A percentile compares a stretch with the other conserved stretches of the same genome.
These are phyloP conservation scores for Pseudorectes ferrugineus DNA, from an alignment of 2,113 vertebrate genomes.

Conservation along the genomic window DNA sequence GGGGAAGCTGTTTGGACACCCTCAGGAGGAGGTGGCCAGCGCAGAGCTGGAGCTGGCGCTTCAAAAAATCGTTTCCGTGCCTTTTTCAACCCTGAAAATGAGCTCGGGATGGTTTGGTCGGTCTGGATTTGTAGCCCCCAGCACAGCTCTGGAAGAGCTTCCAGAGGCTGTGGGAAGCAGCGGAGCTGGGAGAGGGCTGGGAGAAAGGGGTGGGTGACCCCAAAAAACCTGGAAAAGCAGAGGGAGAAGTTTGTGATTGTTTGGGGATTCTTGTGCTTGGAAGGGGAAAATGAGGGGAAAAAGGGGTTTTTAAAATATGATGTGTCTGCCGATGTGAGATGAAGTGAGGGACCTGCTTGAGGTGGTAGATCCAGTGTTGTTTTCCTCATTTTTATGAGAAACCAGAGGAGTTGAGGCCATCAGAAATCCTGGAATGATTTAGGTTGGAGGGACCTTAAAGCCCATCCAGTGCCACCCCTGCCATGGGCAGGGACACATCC, in stretches of 20 bases:
- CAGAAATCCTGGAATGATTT: not conserved
- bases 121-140: not conserved
- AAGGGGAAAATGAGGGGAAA: not conserved
- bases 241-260: no score
- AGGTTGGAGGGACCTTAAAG: not conserved
- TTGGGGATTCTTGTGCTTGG: not conserved
- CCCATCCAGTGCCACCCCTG: not conserved
- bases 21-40: not conserved
- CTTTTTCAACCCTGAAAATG: not conserved
- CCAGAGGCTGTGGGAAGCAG: not conserved
- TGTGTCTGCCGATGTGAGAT: rapidly evolving
- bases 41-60: not conserved
- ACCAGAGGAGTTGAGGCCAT: not conserved
- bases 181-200: not conserved
- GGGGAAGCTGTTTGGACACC: not conserved
- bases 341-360: not conserved
- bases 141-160: not conserved
- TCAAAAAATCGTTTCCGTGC: rapidly evolving
- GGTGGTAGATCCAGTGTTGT: not conserved
- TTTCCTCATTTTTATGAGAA: not conserved
- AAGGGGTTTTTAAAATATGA: not conserved
- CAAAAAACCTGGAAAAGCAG: not conserved
- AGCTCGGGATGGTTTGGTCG: rapidly evolving
- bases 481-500: not conserved
- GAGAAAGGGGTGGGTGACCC: not conserved